Evolutionary conservation across 1,140 invertebrate species (phyloP).

Genomic region (Eufriesea mexicana): DNA sequence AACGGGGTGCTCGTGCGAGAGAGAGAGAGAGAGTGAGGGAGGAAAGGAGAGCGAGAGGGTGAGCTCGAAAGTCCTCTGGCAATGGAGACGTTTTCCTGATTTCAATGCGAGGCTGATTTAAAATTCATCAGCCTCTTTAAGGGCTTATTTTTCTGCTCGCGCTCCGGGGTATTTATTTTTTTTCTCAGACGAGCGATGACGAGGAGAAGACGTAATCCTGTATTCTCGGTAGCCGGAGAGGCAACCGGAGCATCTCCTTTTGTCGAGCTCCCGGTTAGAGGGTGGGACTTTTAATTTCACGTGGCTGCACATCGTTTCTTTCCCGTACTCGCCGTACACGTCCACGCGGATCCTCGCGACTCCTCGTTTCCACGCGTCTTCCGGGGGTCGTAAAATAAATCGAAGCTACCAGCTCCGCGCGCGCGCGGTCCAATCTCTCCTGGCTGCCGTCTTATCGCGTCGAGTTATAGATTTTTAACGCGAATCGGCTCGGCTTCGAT

Average conservation of each 20-base stretch:
- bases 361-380: neutral
- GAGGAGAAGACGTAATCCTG: slow-evolving; percentile 64
- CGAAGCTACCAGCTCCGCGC: neutral
- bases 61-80: slow-evolving; percentile 77
- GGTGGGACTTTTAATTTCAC: slow-evolving; percentile 64
- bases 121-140: slow-evolving; percentile 83
- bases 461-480: slow-evolving; percentile 46
- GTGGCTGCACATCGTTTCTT: slow-evolving; percentile 34
- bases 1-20: neutral
- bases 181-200: slow-evolving; percentile 57
- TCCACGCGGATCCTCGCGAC: neutral
- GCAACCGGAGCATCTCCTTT: slow-evolving; percentile 51
- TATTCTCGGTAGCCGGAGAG: slow-evolving; percentile 57
- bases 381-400: slow-evolving; percentile 31
- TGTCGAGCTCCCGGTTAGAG: slow-evolving; percentile 26
- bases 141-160: slow-evolving; percentile 81
- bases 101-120: slow-evolving; percentile 81
- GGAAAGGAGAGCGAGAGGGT: slow-evolving; percentile 14
- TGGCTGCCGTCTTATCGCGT: slow-evolving; percentile 28
- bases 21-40: neutral
- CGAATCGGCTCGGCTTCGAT: slow-evolving; percentile 39
- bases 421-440: neutral
- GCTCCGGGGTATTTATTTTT: slow-evolving; percentile 81
- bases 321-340: neutral
- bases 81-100: slow-evolving; percentile 78